phyloP scores from a whole-genome alignment of 2,888 invertebrate genomes.

The Drosophila neotestacea region DNA sequence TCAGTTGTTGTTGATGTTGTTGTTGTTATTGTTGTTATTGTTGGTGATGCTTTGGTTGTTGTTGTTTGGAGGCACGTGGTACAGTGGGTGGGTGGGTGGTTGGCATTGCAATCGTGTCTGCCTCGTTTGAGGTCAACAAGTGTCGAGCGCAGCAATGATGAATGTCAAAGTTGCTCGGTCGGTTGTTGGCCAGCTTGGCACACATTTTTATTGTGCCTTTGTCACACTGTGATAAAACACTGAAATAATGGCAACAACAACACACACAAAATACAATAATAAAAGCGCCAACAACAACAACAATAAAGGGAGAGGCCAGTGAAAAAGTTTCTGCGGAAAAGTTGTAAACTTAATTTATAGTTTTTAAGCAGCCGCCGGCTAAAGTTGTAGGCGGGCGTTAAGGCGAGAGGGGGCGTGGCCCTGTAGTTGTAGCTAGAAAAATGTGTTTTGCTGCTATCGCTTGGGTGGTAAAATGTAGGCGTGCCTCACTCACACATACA shows the following conservation, averaged over 20 bases:
- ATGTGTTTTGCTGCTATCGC: constrained; percentile 70
- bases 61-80: constrained; percentile 18
- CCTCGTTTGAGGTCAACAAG: constrained; percentile 67
- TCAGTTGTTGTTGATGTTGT: constrained; percentile 40
- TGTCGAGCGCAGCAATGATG: constrained; percentile 71
- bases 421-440: constrained; percentile 55
- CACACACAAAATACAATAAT: constrained; percentile 27
- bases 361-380: constrained; percentile 75
- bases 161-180: constrained; percentile 67
- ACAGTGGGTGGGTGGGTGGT: neutral
- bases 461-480: constrained; percentile 46
- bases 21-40: neutral
- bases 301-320: constrained; percentile 4
- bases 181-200: constrained; percentile 57
- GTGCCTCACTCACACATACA: constrained; percentile 21
- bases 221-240: constrained; percentile 76
- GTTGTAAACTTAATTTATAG: constrained; percentile 79
- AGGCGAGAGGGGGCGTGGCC: neutral
- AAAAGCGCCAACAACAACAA: constrained; percentile 7
- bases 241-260: constrained; percentile 50
- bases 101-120: constrained; percentile 24
- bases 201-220: constrained; percentile 60
- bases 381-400: constrained; percentile 28
- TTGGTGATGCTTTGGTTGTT: no score
- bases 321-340: constrained; percentile 68